phyloP scores from a whole-genome alignment of 2,888 invertebrate species.

The Heliothis peltigera region DNA sequence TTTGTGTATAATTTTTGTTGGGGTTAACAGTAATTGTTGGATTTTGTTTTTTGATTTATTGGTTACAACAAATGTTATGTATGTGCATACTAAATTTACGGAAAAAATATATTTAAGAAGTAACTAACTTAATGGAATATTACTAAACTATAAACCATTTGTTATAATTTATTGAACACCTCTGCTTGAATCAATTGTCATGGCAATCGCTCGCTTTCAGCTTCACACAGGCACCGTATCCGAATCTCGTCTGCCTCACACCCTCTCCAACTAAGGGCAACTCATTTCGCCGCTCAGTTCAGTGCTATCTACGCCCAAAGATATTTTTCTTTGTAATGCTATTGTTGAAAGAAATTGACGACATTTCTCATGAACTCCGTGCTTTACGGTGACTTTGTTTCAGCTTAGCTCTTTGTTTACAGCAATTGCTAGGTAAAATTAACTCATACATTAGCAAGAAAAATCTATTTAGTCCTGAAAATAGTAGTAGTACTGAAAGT shows the following conservation, averaged over 20 bases:
- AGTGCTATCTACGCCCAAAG: constrained; percentile 84
- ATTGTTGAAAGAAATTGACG: constrained; percentile 82
- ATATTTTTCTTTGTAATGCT: constrained; percentile 88
- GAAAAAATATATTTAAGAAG: too few relatives aligned
- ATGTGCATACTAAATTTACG: too few relatives aligned
- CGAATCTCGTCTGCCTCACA: constrained; percentile 85
- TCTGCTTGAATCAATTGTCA: neutral
- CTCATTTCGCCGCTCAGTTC: constrained; percentile 87
- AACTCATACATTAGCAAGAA: neutral
- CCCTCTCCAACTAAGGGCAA: constrained; percentile 87
- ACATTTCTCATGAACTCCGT: constrained; percentile 65
- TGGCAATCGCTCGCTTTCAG: constrained; percentile 39
- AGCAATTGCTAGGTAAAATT: neutral
- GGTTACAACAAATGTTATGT: too few relatives aligned
- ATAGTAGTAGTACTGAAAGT: too few relatives aligned
- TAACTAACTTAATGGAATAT: too few relatives aligned
- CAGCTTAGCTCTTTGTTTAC: constrained; percentile 6
- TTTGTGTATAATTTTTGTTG: too few relatives aligned
- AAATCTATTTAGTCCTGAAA: too few relatives aligned
- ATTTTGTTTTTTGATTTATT: too few relatives aligned
- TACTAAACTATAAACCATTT: too few relatives aligned
- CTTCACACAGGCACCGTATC: constrained; percentile 60
- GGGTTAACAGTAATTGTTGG: too few relatives aligned
- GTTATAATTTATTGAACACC: too few relatives aligned
- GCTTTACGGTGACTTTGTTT: constrained; percentile 44